A percentile compares a stretch with the other conserved stretches of the same genome.
These are phyloP conservation scores for Alcis repandata DNA, from an alignment of 2,888 invertebrate genomes.

Conservation along the genomic window DNA sequence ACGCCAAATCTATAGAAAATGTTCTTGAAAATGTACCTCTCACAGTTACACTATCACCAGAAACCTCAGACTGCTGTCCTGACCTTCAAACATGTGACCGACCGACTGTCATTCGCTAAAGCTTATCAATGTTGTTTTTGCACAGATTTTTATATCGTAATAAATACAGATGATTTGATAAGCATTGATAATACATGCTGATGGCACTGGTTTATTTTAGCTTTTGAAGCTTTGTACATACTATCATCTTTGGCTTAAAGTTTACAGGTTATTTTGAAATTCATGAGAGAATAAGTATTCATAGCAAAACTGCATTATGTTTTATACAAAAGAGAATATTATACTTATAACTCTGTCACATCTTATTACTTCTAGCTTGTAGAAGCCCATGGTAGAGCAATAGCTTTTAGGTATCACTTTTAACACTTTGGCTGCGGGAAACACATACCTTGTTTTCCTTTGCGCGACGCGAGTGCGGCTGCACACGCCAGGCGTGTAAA, in stretches of 20 bases:
- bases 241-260: too few species aligned
- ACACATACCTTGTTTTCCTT: too few species aligned
- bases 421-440: too few species aligned
- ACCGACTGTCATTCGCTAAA: conserved; percentile 60
- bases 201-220: background rate
- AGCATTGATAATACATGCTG: background rate
- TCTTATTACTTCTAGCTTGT: too few species aligned
- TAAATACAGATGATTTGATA: conserved; percentile 8
- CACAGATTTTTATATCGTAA: conserved; percentile 25
- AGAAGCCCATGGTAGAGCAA: too few species aligned
- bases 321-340: too few species aligned
- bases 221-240: background rate
- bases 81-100: conserved; percentile 83
- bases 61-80: conserved; percentile 47
- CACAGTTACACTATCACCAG: conserved; percentile 10
- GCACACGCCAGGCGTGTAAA: too few species aligned
- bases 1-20: conserved; percentile 7
- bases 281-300: too few species aligned
- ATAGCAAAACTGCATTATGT: too few species aligned
- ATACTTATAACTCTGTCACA: too few species aligned
- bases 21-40: background rate
- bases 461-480: too few species aligned
- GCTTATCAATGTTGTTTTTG: conserved; percentile 49
- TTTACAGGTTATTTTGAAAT: background rate
- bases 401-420: too few species aligned